phyloP scores from a whole-genome alignment of 2,113 vertebrate genomes.

The Gymnorhina tibicen region DNA sequence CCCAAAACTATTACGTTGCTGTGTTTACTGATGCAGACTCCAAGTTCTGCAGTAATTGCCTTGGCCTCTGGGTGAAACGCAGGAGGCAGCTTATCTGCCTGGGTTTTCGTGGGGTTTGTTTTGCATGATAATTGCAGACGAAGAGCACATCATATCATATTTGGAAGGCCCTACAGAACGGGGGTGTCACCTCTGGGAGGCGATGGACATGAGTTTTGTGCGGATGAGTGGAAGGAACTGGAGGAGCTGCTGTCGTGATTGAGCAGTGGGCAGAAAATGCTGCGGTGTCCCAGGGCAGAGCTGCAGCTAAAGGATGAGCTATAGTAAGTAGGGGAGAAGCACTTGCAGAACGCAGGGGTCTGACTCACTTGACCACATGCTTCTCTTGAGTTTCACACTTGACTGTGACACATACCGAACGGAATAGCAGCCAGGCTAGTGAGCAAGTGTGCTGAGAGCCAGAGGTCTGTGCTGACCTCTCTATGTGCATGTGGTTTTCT shows the following conservation, averaged over 20 bases:
- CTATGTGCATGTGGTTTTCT: neutral
- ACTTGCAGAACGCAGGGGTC: neutral
- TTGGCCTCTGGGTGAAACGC: neutral
- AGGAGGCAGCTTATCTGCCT: neutral
- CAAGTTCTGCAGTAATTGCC: neutral
- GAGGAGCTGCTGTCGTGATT: neutral
- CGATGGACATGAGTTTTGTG: neutral
- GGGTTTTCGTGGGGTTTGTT: neutral
- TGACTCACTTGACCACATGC: neutral
- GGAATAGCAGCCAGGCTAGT: neutral
- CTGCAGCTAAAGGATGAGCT: neutral
- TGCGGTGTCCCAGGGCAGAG: neutral
- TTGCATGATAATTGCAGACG: neutral
- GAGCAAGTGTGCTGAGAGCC: neutral
- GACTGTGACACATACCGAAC: neutral
- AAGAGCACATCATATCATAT: neutral
- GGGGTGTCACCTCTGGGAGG: neutral
- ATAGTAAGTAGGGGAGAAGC: neutral
- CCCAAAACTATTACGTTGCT: accelerated
- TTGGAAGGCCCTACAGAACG: neutral
- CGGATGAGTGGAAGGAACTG: neutral
- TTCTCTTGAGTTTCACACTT: neutral
- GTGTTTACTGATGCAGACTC: neutral
- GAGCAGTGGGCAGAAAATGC: neutral
- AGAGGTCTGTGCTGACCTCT: neutral